Base-by-base conservation (phyloP, 2,113 vertebrate species). In the Eptesicus fuscus region DNA sequence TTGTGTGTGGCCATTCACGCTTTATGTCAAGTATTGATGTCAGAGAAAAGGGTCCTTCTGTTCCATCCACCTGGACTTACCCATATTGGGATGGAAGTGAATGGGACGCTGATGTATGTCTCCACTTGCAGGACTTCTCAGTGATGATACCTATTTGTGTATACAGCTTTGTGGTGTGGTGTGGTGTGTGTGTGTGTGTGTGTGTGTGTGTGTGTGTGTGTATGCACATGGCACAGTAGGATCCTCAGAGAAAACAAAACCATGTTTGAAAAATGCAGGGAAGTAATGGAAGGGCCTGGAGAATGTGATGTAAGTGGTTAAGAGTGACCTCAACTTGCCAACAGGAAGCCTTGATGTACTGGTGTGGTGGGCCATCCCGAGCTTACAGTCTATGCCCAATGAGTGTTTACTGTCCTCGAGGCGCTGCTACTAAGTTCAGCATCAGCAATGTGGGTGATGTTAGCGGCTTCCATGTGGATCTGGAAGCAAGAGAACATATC, bases 141-240 rank as follows among this genome's bases (percentile, higher is more conserved):
- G 53, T 49, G 47, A 42, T 67, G 40, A 44, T 25, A n/a, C 3
- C 9, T 7, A 2, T 53, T 56, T 47, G 22, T 32, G 4, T 14
- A 18, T 30, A 83, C 10, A 12, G 12, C 17, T 76, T 17, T 83
- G 22, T 42, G 23, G 40, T 5, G 3, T 32, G 40, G 11, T 47
- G 18, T 73, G 8, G n/a, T 16, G 30, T 25, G 3, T 4, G 9
- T 2, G 2, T 69, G 9, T 11, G 11, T 23, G 14, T 5, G 18
- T 9, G 5, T 13, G 12, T 44, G 5, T 1, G 0, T 87, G 9
- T 22, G 28, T 18, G 16, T 32, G 3, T 7, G 22, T 35, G 32
- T n/a, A 17, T 9, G 17, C 4, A 13, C 17, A 25, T 6, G 17
- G 8, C 18, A 56, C 1, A 53, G 12, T 5, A 74, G 16, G n/a